Evolutionary conservation across 2,888 invertebrate genomes (phyloP).

Genomic region (Himalopsyche tibetana): DNA sequence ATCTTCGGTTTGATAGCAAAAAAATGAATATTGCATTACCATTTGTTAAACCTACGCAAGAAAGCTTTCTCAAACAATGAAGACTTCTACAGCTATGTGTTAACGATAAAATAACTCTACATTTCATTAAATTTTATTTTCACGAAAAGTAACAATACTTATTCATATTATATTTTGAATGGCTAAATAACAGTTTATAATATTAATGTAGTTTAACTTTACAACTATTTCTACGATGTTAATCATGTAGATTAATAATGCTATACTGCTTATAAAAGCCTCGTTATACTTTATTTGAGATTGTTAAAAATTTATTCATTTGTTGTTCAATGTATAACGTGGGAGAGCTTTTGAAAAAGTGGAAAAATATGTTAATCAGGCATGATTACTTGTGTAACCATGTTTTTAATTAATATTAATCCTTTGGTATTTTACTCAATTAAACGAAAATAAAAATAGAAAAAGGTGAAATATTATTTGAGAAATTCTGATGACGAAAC

Average conservation of each 20-base stretch:
- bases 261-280: background rate
- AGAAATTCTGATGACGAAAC: background rate
- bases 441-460: background rate
- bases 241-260: background rate
- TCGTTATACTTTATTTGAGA: background rate
- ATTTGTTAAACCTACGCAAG: too few relatives aligned
- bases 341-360: conserved; percentile 53
- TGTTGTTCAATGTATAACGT: conserved; percentile 33
- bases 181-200: too few relatives aligned
- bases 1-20: too few relatives aligned
- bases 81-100: too few relatives aligned
- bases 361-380: conserved; percentile 56
- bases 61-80: too few relatives aligned
- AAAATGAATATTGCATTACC: too few relatives aligned
- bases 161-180: too few relatives aligned
- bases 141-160: too few relatives aligned
- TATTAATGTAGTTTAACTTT: too few relatives aligned
- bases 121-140: too few relatives aligned
- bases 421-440: conserved; percentile 48
- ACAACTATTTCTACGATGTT: too few relatives aligned
- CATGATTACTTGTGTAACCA: conserved; percentile 52
- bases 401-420: conserved; percentile 57
- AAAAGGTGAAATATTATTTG: conserved; percentile 22
- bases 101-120: too few relatives aligned
- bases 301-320: conserved; percentile 33